phyloP scores from a whole-genome alignment of 2,888 invertebrate species.

The Resseliella maxima region DNA sequence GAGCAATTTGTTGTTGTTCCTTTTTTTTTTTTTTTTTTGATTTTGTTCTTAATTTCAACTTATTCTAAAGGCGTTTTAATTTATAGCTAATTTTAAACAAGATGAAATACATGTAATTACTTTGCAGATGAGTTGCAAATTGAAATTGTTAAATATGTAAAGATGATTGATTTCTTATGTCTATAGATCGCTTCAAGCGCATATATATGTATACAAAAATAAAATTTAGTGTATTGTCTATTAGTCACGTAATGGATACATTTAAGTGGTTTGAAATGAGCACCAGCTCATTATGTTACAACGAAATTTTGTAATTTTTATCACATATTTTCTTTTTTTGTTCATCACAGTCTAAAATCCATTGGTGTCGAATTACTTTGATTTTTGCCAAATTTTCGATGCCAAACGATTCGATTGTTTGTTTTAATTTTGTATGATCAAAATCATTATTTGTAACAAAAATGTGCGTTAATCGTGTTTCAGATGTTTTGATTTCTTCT shows the following conservation, averaged over 20 bases:
- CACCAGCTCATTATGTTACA: neutral
- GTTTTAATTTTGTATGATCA: neutral
- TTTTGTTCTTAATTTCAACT: neutral
- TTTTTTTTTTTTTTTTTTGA: neutral
- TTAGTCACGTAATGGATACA: too few species aligned
- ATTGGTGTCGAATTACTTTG: neutral
- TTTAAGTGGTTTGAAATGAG: too few species aligned
- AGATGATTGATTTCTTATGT: constrained; percentile 40
- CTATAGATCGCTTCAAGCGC: neutral
- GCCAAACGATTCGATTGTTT: neutral
- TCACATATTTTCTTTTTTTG: neutral
- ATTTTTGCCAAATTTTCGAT: neutral
- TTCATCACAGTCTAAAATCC: constrained; percentile 1
- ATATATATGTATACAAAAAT: too few species aligned
- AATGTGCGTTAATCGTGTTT: neutral
- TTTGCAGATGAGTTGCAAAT: neutral
- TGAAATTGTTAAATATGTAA: neutral
- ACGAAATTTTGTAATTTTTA: neutral
- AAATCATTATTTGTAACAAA: neutral
- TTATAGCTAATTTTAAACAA: constrained; percentile 13
- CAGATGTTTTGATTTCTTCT: neutral
- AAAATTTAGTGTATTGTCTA: too few species aligned
- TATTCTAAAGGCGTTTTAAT: neutral
- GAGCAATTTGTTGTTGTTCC: neutral
- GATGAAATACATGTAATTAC: neutral